Percentiles rank a stretch among this genome's conserved stretches.
These are phyloP conservation scores for Scaptomyza graminum DNA, from an alignment of 1,140 invertebrate species.

Conservation along the genomic window DNA sequence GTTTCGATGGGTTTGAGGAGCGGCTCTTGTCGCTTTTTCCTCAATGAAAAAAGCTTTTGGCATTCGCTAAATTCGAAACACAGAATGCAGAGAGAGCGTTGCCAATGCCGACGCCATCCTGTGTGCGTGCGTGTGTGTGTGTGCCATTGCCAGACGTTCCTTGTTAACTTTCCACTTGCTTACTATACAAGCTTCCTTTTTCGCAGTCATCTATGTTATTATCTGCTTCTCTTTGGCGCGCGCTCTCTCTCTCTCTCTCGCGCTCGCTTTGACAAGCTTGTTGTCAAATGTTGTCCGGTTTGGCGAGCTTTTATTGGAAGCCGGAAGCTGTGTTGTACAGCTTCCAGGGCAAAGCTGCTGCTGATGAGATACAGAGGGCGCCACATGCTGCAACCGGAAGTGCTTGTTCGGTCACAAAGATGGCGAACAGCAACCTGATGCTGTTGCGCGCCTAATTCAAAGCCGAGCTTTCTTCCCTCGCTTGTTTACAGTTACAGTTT, in stretches of 20 bases:
- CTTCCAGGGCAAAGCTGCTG: constrained; percentile 29
- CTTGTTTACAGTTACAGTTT: neutral
- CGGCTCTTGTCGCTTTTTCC: constrained; percentile 37
- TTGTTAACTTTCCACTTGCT: neutral
- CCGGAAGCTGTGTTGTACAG: constrained; percentile 59
- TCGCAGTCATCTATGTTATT: constrained; percentile 32
- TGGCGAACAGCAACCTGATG: constrained; percentile 12
- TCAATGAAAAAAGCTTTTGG: constrained; percentile 69
- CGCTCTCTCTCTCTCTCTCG: neutral
- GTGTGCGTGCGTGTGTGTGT: neutral
- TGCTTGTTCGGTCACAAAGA: constrained; percentile 1
- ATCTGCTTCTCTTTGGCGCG: neutral
- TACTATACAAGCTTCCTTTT: neutral
- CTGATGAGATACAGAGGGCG: constrained; percentile 30
- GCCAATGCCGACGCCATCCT: constrained; percentile 39
- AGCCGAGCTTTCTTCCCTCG: constrained; percentile 4
- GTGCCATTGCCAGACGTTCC: constrained; percentile 29
- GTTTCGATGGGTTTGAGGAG: neutral
- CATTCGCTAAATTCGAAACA: neutral
- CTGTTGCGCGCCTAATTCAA: constrained; percentile 17
- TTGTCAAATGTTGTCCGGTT: constrained; percentile 30
- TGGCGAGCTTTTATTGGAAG: constrained; percentile 54
- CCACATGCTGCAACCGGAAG: constrained; percentile 19
- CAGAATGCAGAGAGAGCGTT: constrained; percentile 33
- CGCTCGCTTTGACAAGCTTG: neutral